Base-by-base conservation (phyloP, 2,113 vertebrate species). In the Brachypteracias leptosomus region DNA sequence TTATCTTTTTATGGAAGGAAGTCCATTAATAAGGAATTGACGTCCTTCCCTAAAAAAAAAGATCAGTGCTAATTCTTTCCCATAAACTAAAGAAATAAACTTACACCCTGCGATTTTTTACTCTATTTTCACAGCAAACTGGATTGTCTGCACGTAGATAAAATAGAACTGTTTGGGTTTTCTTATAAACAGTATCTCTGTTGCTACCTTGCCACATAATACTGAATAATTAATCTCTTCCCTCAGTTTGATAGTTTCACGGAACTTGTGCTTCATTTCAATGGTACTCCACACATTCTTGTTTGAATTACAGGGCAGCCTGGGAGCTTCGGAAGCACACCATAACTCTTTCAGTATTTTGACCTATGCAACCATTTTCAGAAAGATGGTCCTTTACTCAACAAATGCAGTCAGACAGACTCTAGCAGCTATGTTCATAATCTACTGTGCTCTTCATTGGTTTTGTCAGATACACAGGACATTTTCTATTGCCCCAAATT, bases 1-100 rank as follows among this genome's bases (percentile, higher is more conserved):
- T 98, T 98, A 98, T 98, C 98, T 97, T 96, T 93, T 94, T 85
- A 93, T 96, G 97, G 95, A 97, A 98, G 98, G 98, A 98, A 98
- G 97, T 97, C 95, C 94, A 97, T 96, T 97, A 97, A 98, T 96
- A 95, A 96, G 96, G 97, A 97, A 98, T 75, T 98, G 97, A 98
- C 94, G 97, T 96, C 96, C 88, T 98, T 98, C 96, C 97, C 96
- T 83, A 88, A 88, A 76, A 83, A 51, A 83, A 96, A 52, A 62
- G 49, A 95, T 93, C 94, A 85, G 76, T 96, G 85, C 76, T 94
- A 95, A 94, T 93, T 96, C 63, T 97, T 98, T 97, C 97, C 96
- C 94, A 97, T 96, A 97, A 98, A 97, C 94, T 68, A 90, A 91
- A 95, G 95, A 97, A 97, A 97, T 91, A 97, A 92, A 90, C 93